A percentile compares a stretch with the other conserved stretches of the same genome.
These are phyloP conservation scores for Colletes gigas DNA, from an alignment of 1,140 invertebrate genomes.

Conservation along the genomic window DNA sequence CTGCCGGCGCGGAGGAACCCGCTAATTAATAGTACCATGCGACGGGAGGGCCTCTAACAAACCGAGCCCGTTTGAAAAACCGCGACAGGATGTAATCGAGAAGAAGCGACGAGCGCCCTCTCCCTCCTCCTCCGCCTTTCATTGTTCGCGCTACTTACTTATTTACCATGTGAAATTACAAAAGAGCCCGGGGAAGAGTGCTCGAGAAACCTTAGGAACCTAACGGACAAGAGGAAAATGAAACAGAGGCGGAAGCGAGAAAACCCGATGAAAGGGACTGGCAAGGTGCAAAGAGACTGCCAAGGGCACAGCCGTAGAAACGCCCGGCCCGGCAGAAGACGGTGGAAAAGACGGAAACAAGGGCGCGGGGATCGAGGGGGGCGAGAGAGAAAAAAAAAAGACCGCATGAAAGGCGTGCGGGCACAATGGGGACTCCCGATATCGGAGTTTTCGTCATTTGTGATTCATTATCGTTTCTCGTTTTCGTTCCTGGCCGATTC, in stretches of 20 bases:
- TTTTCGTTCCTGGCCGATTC: constrained; percentile 7
- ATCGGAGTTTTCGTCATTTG: constrained; percentile 48
- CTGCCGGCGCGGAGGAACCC: neutral
- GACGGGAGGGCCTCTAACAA: neutral
- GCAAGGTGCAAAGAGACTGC: constrained; percentile 25
- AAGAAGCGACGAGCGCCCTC: neutral
- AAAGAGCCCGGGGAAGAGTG: constrained; percentile 16
- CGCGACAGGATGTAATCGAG: neutral
- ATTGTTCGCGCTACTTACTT: constrained; percentile 13
- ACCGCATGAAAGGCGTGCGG: neutral
- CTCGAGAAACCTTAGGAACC: constrained; percentile 21
- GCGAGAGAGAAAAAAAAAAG: neutral
- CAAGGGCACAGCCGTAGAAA: neutral
- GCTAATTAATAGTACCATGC: neutral
- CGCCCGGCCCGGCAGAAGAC: too few relatives aligned
- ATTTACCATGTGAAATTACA: constrained; percentile 43
- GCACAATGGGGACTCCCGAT: constrained; percentile 24
- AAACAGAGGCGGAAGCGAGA: constrained; percentile 29
- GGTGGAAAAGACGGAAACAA: too few relatives aligned
- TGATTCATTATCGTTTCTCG: constrained; percentile 49
- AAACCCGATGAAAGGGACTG: constrained; percentile 44
- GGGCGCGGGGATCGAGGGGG: neutral
- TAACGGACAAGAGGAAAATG: constrained; percentile 22
- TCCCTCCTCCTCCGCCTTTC: neutral
- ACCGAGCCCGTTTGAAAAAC: neutral